phyloP scores from a whole-genome alignment of 2,113 vertebrate genomes.

The Hippoglossus stenolepis region DNA sequence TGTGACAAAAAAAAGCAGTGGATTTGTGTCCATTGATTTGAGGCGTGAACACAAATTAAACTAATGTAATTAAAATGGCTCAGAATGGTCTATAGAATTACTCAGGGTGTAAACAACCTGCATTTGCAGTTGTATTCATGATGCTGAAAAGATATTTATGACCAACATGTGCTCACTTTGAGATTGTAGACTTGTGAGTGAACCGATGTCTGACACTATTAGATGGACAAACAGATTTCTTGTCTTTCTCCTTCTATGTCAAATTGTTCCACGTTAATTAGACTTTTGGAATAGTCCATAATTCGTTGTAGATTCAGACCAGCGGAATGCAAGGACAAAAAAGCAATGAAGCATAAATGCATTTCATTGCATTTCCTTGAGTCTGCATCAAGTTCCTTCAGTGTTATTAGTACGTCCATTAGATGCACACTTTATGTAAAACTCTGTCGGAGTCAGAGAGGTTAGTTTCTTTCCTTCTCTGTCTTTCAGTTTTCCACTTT shows the following conservation, averaged over 20 bases:
- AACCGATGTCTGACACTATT: background rate
- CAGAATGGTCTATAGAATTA: conserved; percentile 31
- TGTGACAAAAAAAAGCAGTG: conserved; percentile 28
- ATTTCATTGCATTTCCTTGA: background rate
- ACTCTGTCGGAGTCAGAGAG: conserved; percentile 6
- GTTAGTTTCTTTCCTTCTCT: conserved; percentile 29
- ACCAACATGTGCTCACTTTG: conserved; percentile 19
- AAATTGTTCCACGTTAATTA: conserved; percentile 35
- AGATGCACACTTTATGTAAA: conserved; percentile 2
- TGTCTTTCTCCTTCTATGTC: background rate
- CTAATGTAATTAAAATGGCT: conserved; percentile 54
- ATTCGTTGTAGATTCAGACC: background rate
- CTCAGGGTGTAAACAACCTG: conserved; percentile 31
- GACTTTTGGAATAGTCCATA: background rate
- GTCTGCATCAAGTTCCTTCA: background rate
- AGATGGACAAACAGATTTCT: conserved; percentile 15
- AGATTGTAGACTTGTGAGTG: conserved; percentile 20
- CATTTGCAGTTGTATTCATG: conserved; percentile 24
- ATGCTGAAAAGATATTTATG: conserved; percentile 35
- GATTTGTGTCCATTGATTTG: conserved; percentile 50
- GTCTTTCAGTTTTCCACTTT: conserved; percentile 46
- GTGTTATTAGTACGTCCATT: background rate
- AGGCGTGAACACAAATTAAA: conserved; percentile 46
- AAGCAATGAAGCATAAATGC: background rate
- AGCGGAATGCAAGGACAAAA: background rate